Base-by-base conservation (phyloP, 1,140 invertebrate genomes). In the Papilio glaucus region DNA sequence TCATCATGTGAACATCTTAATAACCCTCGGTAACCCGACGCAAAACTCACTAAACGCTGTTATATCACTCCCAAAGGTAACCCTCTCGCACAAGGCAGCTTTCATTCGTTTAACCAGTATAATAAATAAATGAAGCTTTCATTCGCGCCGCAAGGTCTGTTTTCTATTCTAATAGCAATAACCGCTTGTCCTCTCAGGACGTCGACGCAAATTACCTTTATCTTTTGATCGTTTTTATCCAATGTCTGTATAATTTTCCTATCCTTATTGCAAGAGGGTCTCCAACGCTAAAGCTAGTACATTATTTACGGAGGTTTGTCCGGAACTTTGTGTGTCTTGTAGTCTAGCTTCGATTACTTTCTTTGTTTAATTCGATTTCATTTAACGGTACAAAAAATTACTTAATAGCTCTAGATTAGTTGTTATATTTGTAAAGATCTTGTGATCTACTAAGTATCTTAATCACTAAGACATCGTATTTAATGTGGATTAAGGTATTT, bases 41-140 rank as follows among this genome's bases (percentile, higher is more conserved):
- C 72, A 84, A 57, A 79, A 82, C 82, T 81, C 82, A 79, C 82
- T 74, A 71, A 84, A 77, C 83, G 83, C 88, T 83, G 81, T 83
- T 81, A 81, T 76, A 84, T 82, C 81, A 84, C 85, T 85, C 81
- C 83, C 87, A 71, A 42, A 82, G 76, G 81, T 82, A 87, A 90
- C 61, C 87, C 97, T 96, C 96, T 82, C 93, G 97, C 76, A 96
- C 96, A 76, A 95, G 96, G 90, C 93, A 97, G 79, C 92, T 97
- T 82, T 45, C 68, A 53, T 73, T 78, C 24, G 53, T 69, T 49
- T 69, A 33, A 62, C 13, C 29, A 9, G n/a, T n/a, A n/a, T n/a
- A n/a, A n/a, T n/a, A n/a, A n/a, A n/a, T 37, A 37, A 33, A 49
- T 77, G 68, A n/a, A n/a, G n/a, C n/a, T 60, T 75, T 76, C 62